These are phyloP conservation scores for Alouatta palliata DNA, from an alignment of 2,113 vertebrate genomes.

Conservation along the genomic window DNA sequence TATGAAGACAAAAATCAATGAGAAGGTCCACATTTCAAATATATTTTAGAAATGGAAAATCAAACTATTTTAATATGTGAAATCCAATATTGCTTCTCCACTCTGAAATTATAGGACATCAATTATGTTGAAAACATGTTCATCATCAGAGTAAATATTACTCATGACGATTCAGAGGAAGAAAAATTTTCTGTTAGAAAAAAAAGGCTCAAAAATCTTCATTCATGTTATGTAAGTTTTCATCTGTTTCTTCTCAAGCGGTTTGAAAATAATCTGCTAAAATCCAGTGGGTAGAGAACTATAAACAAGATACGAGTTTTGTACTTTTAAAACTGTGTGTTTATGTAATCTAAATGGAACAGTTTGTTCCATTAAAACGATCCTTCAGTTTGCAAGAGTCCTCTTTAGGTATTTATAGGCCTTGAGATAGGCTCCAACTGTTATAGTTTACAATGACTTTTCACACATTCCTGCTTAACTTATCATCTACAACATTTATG, in stretches of 20 bases:
- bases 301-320: slow-evolving; percentile 44
- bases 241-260: slow-evolving; percentile 23
- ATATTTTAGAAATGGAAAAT: slow-evolving; percentile 41
- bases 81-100: slow-evolving; percentile 1
- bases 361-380: slow-evolving; percentile 47
- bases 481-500: slow-evolving; percentile 60
- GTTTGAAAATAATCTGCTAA: slow-evolving; percentile 37
- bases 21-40: slow-evolving; percentile 21
- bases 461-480: slow-evolving; percentile 61
- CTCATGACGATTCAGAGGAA: background rate
- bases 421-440: background rate
- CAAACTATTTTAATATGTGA: background rate
- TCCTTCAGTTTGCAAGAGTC: slow-evolving; percentile 29
- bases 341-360: slow-evolving; percentile 53
- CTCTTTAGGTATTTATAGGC: slow-evolving; percentile 68
- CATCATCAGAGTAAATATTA: slow-evolving; percentile 18
- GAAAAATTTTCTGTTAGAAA: background rate
- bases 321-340: background rate
- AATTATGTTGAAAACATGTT: slow-evolving; percentile 37
- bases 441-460: slow-evolving; percentile 44
- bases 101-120: slow-evolving; percentile 14
- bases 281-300: background rate
- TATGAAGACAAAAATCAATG: slow-evolving; percentile 20
- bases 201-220: slow-evolving; percentile 18
- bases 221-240: slow-evolving; percentile 26